Evolutionary conservation across 2,797 vertebrate genomes (phyloP), one percentile per base, ranked within the genome.

Genomic region (Paedocypris micromegethes): DNA sequence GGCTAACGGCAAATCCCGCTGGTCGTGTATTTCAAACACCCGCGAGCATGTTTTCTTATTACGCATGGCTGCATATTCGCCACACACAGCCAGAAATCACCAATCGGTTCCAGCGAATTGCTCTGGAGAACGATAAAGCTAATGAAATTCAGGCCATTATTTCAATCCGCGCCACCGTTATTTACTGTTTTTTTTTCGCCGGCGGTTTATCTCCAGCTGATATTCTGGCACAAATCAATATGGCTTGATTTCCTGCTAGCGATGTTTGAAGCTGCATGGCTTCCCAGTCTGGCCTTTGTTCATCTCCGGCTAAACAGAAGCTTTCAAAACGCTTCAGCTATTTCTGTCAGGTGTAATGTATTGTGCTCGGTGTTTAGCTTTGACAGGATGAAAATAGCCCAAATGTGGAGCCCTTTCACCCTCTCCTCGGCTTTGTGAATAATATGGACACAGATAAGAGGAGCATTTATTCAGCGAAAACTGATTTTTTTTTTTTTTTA

Each of bases 331-430:
- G 3, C 9, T 65, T 50, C 50, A 23, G 42, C 62, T 70, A 67
- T 60, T 76, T 72, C 49, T 59, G 63, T 62, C 64, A 67, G 67
- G 37, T 45, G 50, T 54, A 58, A 68, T 69, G 39, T 55, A 51
- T 73, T 48, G 49, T 58, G 51, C 37, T 51, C 48, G 45, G n/a
- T 43, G 9, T 56, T 51, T 51, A 51, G 52, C 55, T 68, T 62
- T 49, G 6, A n/a, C 39, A 58, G 60, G 49, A 50, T 66, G 64
- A 77, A 73, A 69, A 77, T 70, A 60, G 62, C 52, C 41, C 46
- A 46, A 47, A 71, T 57, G 40, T 50, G 65, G 53, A 73, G 23
- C 56, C 6, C 37, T 49, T 77, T 61, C 45, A 42, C 44, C 55
- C 55, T 50, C 56, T 70, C 53, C 1, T 45, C 46, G 40, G 41